Percentiles rank a stretch among this genome's conserved stretches.
Conservation (phyloP, 2,888 invertebrate species). For the Diaprepes abbreviatus region DNA sequence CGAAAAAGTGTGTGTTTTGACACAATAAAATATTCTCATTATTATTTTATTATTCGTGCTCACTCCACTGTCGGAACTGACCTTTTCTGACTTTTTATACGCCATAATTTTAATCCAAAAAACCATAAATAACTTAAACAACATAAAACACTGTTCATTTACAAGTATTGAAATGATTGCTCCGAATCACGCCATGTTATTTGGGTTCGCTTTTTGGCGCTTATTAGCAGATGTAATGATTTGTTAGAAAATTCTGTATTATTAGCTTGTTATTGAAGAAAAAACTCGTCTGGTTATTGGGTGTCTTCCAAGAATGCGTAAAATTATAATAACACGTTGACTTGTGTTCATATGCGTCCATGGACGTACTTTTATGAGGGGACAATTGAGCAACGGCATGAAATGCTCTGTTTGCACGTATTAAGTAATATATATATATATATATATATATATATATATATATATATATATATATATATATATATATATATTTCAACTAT, state of each 20-base stretch:
- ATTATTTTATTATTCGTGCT: conserved; percentile 35
- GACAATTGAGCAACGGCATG: too few species aligned
- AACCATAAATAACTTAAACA: conserved; percentile 36
- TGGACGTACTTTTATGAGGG: too few species aligned
- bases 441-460: too few species aligned
- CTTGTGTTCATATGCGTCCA: too few species aligned
- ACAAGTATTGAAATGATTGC: conserved; percentile 34
- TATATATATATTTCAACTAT: too few species aligned
- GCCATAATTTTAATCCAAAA: conserved; percentile 30
- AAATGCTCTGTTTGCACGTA: too few species aligned
- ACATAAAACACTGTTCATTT: conserved; percentile 26
- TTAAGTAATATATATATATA: too few species aligned
- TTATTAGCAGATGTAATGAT: conserved; percentile 33
- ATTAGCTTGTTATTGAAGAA: conserved; percentile 17
- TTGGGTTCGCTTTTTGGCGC: conserved; percentile 31
- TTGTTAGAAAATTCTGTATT: conserved; percentile 21
- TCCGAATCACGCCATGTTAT: conserved; percentile 33
- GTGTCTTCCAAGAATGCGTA: conserved; percentile 1
- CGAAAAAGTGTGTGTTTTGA: conserved; percentile 33
- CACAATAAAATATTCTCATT: conserved; percentile 38
- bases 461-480: too few species aligned
- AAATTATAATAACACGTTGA: neutral
- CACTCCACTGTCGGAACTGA: conserved; percentile 33
- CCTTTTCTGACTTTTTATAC: conserved; percentile 28
- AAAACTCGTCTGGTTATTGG: conserved; percentile 8